Percentiles rank a stretch among this genome's conserved stretches.
phyloP scores from a whole-genome alignment of 2,888 invertebrate genomes.

The Ichneumoninae sp. region DNA sequence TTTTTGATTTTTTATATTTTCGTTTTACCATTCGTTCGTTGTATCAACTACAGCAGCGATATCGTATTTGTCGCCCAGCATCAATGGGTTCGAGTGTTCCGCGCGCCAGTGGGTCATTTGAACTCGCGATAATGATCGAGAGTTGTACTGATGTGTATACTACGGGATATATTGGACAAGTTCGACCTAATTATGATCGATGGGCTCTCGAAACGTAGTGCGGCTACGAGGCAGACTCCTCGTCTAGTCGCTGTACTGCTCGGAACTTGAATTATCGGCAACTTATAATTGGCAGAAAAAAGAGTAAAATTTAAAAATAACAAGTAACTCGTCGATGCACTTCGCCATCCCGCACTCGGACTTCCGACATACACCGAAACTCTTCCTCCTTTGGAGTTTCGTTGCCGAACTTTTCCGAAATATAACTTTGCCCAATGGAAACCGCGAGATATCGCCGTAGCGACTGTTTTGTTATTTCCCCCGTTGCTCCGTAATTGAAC shows the following conservation, averaged over 20 bases:
- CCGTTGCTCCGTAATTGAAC: background rate
- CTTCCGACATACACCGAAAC: slow-evolving; percentile 6
- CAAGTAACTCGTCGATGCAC: slow-evolving; percentile 30
- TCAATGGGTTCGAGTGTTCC: background rate
- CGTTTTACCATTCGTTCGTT: background rate
- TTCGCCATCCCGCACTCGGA: slow-evolving; percentile 14
- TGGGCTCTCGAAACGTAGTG: slow-evolving; percentile 53
- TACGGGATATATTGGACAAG: slow-evolving; percentile 20
- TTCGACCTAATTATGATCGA: slow-evolving; percentile 64
- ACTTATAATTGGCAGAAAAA: slow-evolving; percentile 61
- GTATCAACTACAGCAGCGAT: background rate
- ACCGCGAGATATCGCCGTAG: background rate
- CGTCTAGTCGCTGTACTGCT: slow-evolving; percentile 51
- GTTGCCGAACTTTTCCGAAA: slow-evolving; percentile 11
- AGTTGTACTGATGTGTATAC: slow-evolving; percentile 17
- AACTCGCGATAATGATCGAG: slow-evolving; percentile 51
- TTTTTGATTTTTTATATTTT: background rate
- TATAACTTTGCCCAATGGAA: slow-evolving; percentile 23
- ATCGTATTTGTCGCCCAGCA: background rate
- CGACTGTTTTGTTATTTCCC: background rate
- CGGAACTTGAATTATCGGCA: slow-evolving; percentile 56
- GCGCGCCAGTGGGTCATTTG: slow-evolving; percentile 25
- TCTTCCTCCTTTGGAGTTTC: slow-evolving; percentile 7
- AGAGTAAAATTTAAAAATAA: slow-evolving; percentile 1
- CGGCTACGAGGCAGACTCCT: slow-evolving; percentile 23